A percentile compares a stretch with the other conserved stretches of the same genome.
phyloP scores from a whole-genome alignment of 2,113 vertebrate genomes.

The Microcebus jonahi region DNA sequence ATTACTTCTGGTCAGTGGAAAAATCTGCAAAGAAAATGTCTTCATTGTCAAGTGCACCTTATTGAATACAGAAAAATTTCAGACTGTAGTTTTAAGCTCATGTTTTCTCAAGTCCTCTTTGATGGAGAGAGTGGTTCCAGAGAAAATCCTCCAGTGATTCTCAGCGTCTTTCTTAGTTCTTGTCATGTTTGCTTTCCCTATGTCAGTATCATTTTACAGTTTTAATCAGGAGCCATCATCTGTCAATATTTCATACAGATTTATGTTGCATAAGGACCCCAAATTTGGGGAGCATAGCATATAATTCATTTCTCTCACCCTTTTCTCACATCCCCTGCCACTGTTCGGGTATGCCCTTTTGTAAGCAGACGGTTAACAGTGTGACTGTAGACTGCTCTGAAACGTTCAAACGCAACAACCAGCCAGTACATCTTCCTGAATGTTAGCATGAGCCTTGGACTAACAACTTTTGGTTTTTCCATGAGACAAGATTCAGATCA shows the following conservation, averaged over 20 bases:
- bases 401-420: conserved; percentile 64
- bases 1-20: neutral
- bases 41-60: neutral
- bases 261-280: neutral
- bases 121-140: neutral
- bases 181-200: neutral
- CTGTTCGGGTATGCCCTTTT: neutral
- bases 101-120: neutral
- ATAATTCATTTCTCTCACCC: neutral
- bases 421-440: conserved; percentile 66
- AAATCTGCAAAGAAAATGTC: neutral
- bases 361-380: neutral
- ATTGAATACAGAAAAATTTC: neutral
- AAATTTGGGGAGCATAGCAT: conserved; percentile 56
- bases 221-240: conserved; percentile 65
- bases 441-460: conserved; percentile 71
- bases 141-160: conserved; percentile 56
- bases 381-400: conserved; percentile 24
- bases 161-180: neutral
- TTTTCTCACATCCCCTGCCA: neutral
- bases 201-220: conserved; percentile 63
- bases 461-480: conserved; percentile 58
- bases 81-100: neutral
- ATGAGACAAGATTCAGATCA: conserved; percentile 66
- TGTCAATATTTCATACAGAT: conserved; percentile 74